Percentiles rank a stretch among this genome's conserved stretches.
These are phyloP conservation scores for Tinea pellionella DNA, from an alignment of 2,888 invertebrate species.

Conservation along the genomic window DNA sequence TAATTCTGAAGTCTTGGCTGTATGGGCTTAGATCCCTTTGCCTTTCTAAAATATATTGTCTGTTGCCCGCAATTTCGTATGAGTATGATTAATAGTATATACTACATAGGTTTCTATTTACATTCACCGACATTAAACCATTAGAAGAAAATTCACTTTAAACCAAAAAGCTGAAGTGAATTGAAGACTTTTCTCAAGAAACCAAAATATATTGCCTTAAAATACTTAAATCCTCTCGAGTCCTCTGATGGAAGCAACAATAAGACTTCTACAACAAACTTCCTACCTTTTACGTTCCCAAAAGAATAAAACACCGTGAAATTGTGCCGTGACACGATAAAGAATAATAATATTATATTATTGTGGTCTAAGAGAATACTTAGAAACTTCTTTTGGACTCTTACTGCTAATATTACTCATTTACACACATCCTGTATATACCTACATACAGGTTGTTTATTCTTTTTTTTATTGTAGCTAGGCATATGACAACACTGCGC, in stretches of 20 bases:
- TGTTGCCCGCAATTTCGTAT: too few relatives aligned
- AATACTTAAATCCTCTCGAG: background rate
- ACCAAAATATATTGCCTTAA: slow-evolving; percentile 10
- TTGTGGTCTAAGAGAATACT: background rate
- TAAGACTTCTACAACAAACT: slow-evolving; percentile 7
- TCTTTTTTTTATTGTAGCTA: too few relatives aligned
- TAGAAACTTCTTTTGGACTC: background rate
- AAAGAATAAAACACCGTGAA: slow-evolving; percentile 8
- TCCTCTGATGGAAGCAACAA: slow-evolving; percentile 1
- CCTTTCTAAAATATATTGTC: too few relatives aligned
- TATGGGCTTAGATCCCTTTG: too few relatives aligned
- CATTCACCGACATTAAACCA: too few relatives aligned
- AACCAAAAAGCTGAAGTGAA: background rate
- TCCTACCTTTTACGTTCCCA: slow-evolving; percentile 7
- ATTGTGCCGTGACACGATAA: background rate
- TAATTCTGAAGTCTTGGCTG: too few relatives aligned
- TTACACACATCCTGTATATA: too few relatives aligned
- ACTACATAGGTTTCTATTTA: too few relatives aligned
- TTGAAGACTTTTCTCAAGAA: background rate
- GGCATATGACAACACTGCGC: too few relatives aligned
- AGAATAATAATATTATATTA: background rate
- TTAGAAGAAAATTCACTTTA: background rate
- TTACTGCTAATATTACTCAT: too few relatives aligned
- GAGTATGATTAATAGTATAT: too few relatives aligned
- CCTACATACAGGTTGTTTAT: too few relatives aligned